These are phyloP conservation scores for Nasua narica DNA, from an alignment of 2,797 vertebrate genomes.

Conservation along the genomic window DNA sequence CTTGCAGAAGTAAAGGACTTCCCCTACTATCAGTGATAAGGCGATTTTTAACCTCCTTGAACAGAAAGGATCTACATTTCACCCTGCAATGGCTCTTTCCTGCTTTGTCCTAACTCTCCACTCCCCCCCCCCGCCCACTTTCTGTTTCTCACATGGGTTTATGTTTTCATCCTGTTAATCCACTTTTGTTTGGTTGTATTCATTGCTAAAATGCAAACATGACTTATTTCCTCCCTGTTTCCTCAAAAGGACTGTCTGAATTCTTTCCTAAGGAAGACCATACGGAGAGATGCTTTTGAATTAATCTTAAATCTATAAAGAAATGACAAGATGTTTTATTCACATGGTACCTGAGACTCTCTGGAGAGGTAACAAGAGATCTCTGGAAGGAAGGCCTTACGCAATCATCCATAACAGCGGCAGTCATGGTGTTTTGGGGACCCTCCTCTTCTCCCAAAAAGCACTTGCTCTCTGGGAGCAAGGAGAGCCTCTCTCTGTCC, in stretches of 20 bases:
- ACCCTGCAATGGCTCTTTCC: neutral
- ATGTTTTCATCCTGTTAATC: neutral
- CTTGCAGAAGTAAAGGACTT: neutral
- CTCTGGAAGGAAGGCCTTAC: neutral
- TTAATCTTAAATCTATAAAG: neutral
- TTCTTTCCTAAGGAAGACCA: neutral
- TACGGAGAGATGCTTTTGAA: neutral
- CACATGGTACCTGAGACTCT: neutral
- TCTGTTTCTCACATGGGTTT: neutral
- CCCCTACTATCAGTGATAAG: neutral
- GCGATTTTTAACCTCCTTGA: neutral
- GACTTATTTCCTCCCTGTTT: neutral
- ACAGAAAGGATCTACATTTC: neutral
- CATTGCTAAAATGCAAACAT: neutral
- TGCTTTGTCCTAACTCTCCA: neutral
- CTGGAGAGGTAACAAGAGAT: neutral
- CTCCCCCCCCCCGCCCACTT: neutral
- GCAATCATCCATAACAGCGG: rapidly evolving
- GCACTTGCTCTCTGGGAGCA: neutral
- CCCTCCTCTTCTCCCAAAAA: neutral
- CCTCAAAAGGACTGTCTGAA: neutral
- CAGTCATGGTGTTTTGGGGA: rapidly evolving
- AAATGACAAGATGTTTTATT: neutral
- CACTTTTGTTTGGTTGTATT: neutral
- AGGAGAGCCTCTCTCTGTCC: rapidly evolving